These are phyloP conservation scores for Lamprologus lemairii DNA, from an alignment of 2,113 vertebrate genomes.

Conservation along the genomic window DNA sequence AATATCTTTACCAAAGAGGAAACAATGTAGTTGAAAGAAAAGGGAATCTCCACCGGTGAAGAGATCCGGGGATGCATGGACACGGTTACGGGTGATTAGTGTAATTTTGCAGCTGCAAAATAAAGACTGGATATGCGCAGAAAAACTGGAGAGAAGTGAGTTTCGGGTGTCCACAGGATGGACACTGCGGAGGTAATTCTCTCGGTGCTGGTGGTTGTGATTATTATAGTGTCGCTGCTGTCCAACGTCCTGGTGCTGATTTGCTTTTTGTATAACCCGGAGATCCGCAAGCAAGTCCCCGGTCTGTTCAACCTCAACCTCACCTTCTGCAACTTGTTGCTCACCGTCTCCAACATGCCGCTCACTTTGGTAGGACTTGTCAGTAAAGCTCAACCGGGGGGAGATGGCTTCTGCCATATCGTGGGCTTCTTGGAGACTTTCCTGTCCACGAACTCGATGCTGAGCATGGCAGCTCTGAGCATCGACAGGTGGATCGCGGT, in stretches of 20 bases:
- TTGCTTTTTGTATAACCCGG: conserved; percentile 88
- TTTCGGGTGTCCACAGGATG: conserved; percentile 73
- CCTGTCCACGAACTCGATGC: conserved; percentile 91
- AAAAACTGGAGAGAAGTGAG: conserved; percentile 50
- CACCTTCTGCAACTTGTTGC: conserved; percentile 94
- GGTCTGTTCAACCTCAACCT: conserved; percentile 96
- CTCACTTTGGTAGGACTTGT: conserved; percentile 88
- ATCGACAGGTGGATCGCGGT: conserved; percentile 97
- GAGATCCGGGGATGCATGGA: conserved; percentile 46
- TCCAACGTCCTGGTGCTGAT: conserved; percentile 96
- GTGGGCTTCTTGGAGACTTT: conserved; percentile 95
- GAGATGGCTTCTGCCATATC: conserved; percentile 79
- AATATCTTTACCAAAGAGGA: conserved; percentile 22
- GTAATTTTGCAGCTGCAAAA: conserved; percentile 22
- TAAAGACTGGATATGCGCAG: conserved; percentile 35
- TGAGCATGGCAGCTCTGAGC: conserved; percentile 97
- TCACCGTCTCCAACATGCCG: conserved; percentile 93
- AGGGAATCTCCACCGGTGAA: conserved; percentile 41
- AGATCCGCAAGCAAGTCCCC: conserved; percentile 92
- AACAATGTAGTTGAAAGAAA: conserved; percentile 67
- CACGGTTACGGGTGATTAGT: conserved; percentile 46
- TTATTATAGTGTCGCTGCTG: conserved; percentile 90
- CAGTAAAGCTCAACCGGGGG: conserved; percentile 78
- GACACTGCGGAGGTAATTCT: conserved; percentile 84
- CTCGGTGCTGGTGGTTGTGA: conserved; percentile 79